Evolutionary conservation across 2,888 invertebrate species (phyloP).

Genomic region (Meliscaeva auricollis): DNA sequence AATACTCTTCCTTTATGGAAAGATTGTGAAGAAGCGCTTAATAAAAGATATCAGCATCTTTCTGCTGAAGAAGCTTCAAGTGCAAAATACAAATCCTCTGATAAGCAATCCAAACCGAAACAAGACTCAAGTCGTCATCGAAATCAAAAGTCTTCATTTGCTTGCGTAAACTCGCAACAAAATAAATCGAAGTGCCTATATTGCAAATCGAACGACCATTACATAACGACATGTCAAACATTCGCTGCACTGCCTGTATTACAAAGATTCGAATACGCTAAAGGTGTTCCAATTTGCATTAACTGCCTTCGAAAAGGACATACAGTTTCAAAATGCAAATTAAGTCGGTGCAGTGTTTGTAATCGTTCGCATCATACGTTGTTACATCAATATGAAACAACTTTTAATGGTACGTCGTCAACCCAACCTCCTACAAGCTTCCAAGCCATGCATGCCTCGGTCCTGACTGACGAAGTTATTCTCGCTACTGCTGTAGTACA

Average conservation of each 20-base stretch:
- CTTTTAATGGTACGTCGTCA: slow-evolving; percentile 17
- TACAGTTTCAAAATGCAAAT: slow-evolving; percentile 55
- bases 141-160: slow-evolving; percentile 14
- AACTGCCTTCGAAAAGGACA: slow-evolving; percentile 63
- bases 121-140: background rate
- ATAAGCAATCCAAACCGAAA: slow-evolving; percentile 10
- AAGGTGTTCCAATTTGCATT: slow-evolving; percentile 45
- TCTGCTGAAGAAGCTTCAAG: slow-evolving; percentile 45
- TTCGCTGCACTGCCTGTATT: slow-evolving; percentile 24
- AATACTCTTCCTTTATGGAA: slow-evolving; percentile 58
- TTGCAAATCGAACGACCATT: slow-evolving; percentile 16
- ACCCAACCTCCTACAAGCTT: background rate
- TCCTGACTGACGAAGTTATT: slow-evolving; percentile 27
- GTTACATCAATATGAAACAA: slow-evolving; percentile 53
- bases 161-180: background rate
- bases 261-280: too few species aligned
- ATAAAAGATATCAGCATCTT: slow-evolving; percentile 54
- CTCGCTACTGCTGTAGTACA: slow-evolving; percentile 37
- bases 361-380: slow-evolving; percentile 53
- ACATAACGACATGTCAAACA: background rate
- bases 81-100: slow-evolving; percentile 17
- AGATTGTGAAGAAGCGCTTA: slow-evolving; percentile 54
- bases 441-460: slow-evolving; percentile 7
- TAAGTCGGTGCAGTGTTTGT: slow-evolving; percentile 49
- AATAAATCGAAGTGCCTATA: slow-evolving; percentile 11